Conservation (phyloP, 2,797 vertebrate genomes). For the Okamejei kenojei region DNA sequence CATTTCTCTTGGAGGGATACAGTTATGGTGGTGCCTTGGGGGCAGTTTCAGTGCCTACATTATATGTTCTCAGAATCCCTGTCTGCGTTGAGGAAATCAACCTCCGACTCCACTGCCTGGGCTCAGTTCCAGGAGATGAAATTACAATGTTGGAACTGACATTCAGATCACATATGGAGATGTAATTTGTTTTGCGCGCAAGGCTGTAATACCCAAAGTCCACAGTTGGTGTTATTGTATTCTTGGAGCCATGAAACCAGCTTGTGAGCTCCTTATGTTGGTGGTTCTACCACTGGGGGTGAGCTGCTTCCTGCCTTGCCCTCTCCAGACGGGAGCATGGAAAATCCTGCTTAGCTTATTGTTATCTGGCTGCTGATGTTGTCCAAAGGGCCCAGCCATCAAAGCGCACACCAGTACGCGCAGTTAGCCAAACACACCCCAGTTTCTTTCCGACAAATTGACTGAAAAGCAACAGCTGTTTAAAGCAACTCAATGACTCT, state of each 20-base stretch:
- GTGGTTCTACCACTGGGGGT: neutral
- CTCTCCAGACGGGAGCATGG: neutral
- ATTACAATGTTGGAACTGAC: neutral
- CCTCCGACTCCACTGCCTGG: neutral
- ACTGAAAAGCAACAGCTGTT: neutral
- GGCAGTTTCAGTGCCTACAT: neutral
- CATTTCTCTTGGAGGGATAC: neutral
- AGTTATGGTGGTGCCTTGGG: neutral
- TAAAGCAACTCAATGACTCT: neutral
- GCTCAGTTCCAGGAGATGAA: neutral
- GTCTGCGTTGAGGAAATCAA: neutral
- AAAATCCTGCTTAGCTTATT: neutral
- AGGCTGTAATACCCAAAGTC: neutral
- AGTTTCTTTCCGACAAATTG: neutral
- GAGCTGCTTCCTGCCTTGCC: neutral
- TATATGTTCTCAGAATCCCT: neutral
- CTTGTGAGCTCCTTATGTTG: neutral
- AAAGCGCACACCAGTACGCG: neutral
- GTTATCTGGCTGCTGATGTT: neutral
- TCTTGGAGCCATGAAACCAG: neutral
- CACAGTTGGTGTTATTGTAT: neutral
- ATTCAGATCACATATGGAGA: neutral
- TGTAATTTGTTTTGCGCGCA: neutral
- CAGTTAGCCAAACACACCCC: neutral
- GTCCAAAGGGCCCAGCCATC: neutral